Conservation (phyloP, 2,797 vertebrate species). For the Phalanger gymnotis region DNA sequence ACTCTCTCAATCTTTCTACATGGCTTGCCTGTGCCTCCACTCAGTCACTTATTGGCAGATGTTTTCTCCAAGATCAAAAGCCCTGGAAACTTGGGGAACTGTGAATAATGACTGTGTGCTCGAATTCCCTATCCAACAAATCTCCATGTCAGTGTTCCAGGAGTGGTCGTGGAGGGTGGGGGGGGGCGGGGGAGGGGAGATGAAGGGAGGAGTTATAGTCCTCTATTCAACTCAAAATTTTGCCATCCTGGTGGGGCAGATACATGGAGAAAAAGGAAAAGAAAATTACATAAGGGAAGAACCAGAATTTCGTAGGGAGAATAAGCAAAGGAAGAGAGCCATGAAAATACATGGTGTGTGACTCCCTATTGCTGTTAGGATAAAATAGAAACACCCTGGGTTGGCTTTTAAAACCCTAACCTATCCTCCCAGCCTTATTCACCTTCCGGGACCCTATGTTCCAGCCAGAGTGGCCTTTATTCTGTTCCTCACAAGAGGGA, state of each 20-base stretch:
- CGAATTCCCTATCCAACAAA: background rate
- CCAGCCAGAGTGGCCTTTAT: background rate
- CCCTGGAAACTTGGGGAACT: background rate
- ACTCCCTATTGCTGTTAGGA: background rate
- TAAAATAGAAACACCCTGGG: background rate
- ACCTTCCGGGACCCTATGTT: background rate
- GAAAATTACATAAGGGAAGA: background rate
- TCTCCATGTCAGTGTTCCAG: background rate
- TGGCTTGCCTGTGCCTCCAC: background rate
- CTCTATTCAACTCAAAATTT: background rate
- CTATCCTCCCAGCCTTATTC: background rate
- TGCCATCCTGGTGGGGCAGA: background rate
- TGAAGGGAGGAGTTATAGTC: background rate
- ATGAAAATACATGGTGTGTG: background rate
- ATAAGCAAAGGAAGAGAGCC: background rate
- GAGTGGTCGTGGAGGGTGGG: background rate
- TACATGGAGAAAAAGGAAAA: background rate
- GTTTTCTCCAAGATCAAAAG: background rate
- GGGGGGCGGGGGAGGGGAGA: background rate
- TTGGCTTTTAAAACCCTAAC: background rate
- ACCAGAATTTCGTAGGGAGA: background rate
- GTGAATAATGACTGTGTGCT: background rate
- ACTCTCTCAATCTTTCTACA: background rate
- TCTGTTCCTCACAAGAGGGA: background rate
- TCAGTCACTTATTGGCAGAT: background rate